Evolutionary conservation across 1,140 invertebrate species (phyloP), one percentile per base, ranked within the genome.

Genomic region (Zelostemma sp.): DNA sequence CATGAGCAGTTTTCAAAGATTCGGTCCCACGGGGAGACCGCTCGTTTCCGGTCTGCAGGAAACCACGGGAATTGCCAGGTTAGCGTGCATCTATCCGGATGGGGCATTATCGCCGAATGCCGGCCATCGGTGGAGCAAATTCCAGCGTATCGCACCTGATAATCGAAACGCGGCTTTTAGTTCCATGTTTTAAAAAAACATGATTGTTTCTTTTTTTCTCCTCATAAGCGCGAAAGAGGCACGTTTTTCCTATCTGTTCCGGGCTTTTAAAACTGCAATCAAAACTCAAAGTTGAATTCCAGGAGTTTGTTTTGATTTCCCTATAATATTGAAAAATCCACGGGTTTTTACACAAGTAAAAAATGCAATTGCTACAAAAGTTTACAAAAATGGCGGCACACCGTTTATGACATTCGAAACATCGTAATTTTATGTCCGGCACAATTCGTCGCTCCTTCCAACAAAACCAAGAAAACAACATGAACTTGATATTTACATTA

Each of bases 91-190:
- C 97, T 88, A 85, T 99, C 97, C 0, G 97, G 97, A 88, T 99
- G n/a, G 9, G 97, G 97, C 97, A 99, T 99, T 88, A 99, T 91
- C 0, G 96, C 97, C 58, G 99, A 87, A 86, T 99, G 97, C 17
- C 97, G 89, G 0, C 97, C 97, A 86, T 98, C 91, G 3, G 74
- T 58, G 0, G 96, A 98, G 74, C 94, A 95, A 45, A 99, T 82
- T 12, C 92, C 96, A 40, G 97, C 97, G 51, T n/a, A 98, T 89
- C 14, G 94, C 94, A 51, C 88, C 90, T 88, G 85, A 54, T 80
- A 61, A n/a, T n/a, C n/a, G 41, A 60, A 25, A 25, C 21, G 8
- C 21, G 8, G 8, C 8, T 25, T 25, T 25, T 25, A 3, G 8
- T 25, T 25, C 21, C 3, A 25, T 95, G 95, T 90, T 92, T 49